phyloP scores from a whole-genome alignment of 2,113 vertebrate genomes.

The Mola mola region DNA sequence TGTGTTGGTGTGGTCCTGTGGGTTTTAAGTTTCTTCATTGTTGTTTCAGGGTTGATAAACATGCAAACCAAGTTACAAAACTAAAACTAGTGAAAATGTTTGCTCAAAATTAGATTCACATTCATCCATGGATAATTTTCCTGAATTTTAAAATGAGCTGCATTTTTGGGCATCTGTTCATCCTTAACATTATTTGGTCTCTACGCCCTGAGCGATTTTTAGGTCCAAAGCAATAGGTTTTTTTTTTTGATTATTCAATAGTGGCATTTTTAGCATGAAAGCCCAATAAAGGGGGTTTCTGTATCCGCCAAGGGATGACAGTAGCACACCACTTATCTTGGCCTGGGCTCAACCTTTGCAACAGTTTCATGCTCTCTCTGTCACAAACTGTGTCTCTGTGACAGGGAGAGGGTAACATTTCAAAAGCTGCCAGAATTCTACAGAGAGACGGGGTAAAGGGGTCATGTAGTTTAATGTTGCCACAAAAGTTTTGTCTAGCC shows the following conservation, averaged over 20 bases:
- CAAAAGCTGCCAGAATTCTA: slow-evolving; percentile 46
- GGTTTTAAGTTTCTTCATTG: too few species aligned
- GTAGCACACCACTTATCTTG: slow-evolving; percentile 30
- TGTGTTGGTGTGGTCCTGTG: too few species aligned
- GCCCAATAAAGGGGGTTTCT: slow-evolving; percentile 22
- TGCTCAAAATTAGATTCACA: too few species aligned
- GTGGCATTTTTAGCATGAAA: slow-evolving; percentile 1
- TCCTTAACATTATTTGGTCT: background rate
- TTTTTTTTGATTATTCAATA: too few species aligned
- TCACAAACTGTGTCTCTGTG: background rate
- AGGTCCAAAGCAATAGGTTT: too few species aligned
- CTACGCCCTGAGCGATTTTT: too few species aligned
- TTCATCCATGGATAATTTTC: too few species aligned
- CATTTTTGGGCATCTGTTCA: background rate
- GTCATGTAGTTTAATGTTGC: slow-evolving; percentile 48
- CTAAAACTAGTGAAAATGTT: too few species aligned
- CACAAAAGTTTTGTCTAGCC: slow-evolving; percentile 53
- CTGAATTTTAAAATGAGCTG: too few species aligned
- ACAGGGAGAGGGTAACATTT: slow-evolving; percentile 10
- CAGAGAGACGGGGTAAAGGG: slow-evolving; percentile 32
- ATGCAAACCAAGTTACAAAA: too few species aligned
- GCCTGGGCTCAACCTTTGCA: slow-evolving; percentile 32
- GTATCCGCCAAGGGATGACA: slow-evolving; percentile 31
- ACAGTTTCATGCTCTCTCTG: slow-evolving; percentile 18
- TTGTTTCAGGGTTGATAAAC: too few species aligned